These are phyloP conservation scores for Atta texana DNA, from an alignment of 1,140 invertebrate species.

Conservation along the genomic window DNA sequence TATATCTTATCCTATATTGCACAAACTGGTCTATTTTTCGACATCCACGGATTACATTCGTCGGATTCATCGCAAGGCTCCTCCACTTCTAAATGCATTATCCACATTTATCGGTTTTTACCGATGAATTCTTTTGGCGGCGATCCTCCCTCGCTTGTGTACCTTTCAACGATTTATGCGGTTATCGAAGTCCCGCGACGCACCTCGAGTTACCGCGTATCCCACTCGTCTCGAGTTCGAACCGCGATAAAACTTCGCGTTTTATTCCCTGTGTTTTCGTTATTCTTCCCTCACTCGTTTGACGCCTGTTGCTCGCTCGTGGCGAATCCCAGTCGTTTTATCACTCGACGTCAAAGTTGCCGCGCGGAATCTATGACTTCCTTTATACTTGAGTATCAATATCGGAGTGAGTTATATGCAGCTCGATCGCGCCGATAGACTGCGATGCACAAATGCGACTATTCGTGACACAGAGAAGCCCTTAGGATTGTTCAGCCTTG, in stretches of 20 bases:
- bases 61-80: slow-evolving; percentile 70
- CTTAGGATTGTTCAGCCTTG: neutral
- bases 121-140: neutral
- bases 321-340: slow-evolving; percentile 46
- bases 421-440: neutral
- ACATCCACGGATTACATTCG: slow-evolving; percentile 64
- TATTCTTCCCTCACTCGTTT: slow-evolving; percentile 49
- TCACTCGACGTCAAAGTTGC: slow-evolving; percentile 48
- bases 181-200: slow-evolving; percentile 34
- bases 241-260: slow-evolving; percentile 38
- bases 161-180: slow-evolving; percentile 34
- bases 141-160: neutral
- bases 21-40: slow-evolving; percentile 58
- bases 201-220: neutral
- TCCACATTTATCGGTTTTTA: slow-evolving; percentile 27
- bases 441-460: neutral
- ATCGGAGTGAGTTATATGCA: slow-evolving; percentile 22
- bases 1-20: neutral
- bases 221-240: slow-evolving; percentile 33
- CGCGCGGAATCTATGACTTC: slow-evolving; percentile 37
- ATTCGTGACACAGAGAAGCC: neutral
- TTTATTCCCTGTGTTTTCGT: slow-evolving; percentile 42
- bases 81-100: slow-evolving; percentile 65
- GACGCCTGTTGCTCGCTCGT: slow-evolving; percentile 52
- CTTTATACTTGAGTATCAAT: slow-evolving; percentile 47